Percentiles rank a stretch among this genome's conserved stretches.
phyloP scores from a whole-genome alignment of 2,888 invertebrate species.

The Mythimna pallens region DNA sequence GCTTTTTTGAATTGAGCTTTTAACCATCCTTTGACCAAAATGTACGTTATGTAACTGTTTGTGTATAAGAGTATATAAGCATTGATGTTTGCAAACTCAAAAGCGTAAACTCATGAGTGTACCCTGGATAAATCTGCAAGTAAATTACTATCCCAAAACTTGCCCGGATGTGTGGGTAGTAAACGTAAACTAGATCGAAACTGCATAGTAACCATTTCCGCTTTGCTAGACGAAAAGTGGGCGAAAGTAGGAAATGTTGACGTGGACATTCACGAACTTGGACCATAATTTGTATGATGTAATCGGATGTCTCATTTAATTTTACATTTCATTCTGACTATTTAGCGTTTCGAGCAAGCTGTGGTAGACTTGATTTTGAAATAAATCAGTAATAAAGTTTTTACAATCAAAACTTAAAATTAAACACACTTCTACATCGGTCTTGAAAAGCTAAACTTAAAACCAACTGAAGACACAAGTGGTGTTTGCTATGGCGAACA shows the following conservation, averaged over 20 bases:
- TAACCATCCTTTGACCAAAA: neutral
- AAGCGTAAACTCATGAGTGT: conserved; percentile 13
- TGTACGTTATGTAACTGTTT: neutral
- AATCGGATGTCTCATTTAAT: neutral
- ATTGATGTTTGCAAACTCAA: conserved; percentile 1
- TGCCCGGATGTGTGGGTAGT: conserved; percentile 13
- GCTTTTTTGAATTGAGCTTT: too few relatives aligned
- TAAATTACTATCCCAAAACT: conserved; percentile 35
- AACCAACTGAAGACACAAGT: neutral
- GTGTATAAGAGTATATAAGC: neutral
- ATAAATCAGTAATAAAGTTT: too few relatives aligned
- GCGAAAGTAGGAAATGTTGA: conserved; percentile 25
- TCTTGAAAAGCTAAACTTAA: too few relatives aligned
- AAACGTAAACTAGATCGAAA: conserved; percentile 40
- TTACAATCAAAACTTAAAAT: too few relatives aligned
- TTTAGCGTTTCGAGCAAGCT: neutral
- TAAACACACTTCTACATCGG: too few relatives aligned
- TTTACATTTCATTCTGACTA: neutral
- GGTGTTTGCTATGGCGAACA: neutral
- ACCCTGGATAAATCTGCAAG: conserved; percentile 26
- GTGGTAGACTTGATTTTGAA: neutral
- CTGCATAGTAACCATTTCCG: conserved; percentile 45
- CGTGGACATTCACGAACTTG: conserved; percentile 21
- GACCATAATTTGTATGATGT: conserved; percentile 1
- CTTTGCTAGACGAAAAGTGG: conserved; percentile 19